phyloP scores from a whole-genome alignment of 2,797 vertebrate species.

The Molothrus aeneus region DNA sequence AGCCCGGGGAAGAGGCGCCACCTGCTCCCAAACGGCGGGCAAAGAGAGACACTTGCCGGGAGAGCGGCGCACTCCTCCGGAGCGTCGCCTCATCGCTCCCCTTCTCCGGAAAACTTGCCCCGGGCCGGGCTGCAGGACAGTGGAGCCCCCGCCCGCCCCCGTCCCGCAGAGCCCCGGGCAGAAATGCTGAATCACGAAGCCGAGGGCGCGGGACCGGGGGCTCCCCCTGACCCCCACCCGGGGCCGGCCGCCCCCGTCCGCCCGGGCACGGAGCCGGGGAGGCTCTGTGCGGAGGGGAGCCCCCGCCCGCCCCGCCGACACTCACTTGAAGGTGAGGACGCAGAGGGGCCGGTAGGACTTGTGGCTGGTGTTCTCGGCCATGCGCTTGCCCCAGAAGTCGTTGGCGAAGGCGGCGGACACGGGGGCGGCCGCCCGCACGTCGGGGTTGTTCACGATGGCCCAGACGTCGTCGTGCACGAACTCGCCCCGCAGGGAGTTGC shows the following conservation, averaged over 20 bases:
- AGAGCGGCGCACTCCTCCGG: not conserved
- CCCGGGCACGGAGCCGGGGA: not conserved
- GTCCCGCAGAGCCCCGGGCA: not conserved
- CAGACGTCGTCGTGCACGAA: conserved; percentile 97
- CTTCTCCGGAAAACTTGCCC: not conserved
- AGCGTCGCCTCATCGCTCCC: not conserved
- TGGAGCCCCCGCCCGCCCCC: not conserved
- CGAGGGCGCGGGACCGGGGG: not conserved
- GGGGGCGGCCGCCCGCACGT: conserved; percentile 83
- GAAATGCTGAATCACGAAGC: conserved; percentile 71
- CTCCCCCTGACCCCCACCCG: not conserved
- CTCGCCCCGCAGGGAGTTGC: conserved; percentile 89
- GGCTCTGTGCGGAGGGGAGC: not conserved
- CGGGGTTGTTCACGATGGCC: conserved; percentile 95
- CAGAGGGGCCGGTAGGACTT: conserved; percentile 96
- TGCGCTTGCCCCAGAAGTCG: conserved; percentile 97
- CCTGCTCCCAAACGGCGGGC: not conserved
- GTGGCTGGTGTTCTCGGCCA: conserved; percentile 94
- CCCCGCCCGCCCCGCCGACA: not conserved
- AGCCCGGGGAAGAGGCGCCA: not conserved
- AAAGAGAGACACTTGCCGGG: not conserved
- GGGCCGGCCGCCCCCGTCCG: not conserved
- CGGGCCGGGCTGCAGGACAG: not conserved
- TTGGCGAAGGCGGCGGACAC: conserved; percentile 84
- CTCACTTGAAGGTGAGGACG: conserved; percentile 94